Conservation (phyloP, 2,797 vertebrate species). For the Melanogrammus aeglefinus region DNA sequence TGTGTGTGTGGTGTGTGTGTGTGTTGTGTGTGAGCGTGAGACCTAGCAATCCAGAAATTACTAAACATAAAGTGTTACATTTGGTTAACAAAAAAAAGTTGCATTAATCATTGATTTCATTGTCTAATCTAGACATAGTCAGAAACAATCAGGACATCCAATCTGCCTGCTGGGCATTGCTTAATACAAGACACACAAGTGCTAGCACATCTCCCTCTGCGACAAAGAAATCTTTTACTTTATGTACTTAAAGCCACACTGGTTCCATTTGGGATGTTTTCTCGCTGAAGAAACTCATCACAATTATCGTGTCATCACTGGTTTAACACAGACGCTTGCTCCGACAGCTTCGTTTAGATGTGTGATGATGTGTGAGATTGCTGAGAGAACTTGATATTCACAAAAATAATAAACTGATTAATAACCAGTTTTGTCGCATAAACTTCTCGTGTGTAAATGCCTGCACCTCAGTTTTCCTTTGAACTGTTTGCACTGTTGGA, state of each 20-base stretch:
- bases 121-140: not conserved
- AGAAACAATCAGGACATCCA: not conserved
- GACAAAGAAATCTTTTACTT: not conserved
- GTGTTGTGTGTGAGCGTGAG: not conserved
- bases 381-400: too few species aligned
- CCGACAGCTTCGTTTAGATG: too few species aligned
- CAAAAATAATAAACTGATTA: too few species aligned
- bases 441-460: too few species aligned
- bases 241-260: not conserved
- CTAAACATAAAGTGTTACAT: not conserved
- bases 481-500: too few species aligned
- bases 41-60: not conserved
- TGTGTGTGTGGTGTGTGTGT: slow-evolving; percentile 18
- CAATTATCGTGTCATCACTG: too few species aligned
- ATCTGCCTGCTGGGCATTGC: not conserved
- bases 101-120: not conserved
- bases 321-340: too few species aligned
- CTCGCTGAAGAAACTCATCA: too few species aligned
- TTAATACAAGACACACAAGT: not conserved
- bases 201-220: too few species aligned
- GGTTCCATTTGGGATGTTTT: slow-evolving; percentile 1
- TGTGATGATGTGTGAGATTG: too few species aligned
- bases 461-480: too few species aligned
- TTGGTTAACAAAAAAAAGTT: not conserved
- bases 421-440: too few species aligned